phyloP scores from a whole-genome alignment of 2,888 invertebrate genomes.

The Drosophila borborema region DNA sequence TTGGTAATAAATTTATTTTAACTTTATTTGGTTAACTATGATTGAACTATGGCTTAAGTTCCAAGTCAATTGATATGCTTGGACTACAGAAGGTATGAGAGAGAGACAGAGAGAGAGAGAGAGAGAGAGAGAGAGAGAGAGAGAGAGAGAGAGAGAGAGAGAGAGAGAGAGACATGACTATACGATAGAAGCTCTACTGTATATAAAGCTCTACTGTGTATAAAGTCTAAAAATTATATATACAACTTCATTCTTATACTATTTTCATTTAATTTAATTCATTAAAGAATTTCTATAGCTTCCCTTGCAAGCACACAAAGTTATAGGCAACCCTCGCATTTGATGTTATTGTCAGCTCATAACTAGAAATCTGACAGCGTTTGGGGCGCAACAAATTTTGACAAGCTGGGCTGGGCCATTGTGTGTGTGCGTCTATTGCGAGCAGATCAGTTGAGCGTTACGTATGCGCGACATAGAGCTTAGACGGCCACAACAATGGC shows the following conservation, averaged over 20 bases:
- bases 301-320: not conserved
- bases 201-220: no score
- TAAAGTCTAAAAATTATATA: not conserved
- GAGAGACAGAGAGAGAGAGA: no score
- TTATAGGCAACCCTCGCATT: conserved; percentile 8
- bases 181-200: no score
- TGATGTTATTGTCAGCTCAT: conserved; percentile 19
- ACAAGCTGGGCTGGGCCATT: conserved; percentile 34
- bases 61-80: no score
- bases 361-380: conserved; percentile 53
- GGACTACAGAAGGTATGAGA: no score
- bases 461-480: conserved; percentile 65
- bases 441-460: conserved; percentile 54
- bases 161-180: no score
- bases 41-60: no score
- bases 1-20: no score
- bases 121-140: no score
- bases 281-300: not conserved
- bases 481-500: conserved; percentile 65
- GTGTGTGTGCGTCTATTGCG: conserved; percentile 23
- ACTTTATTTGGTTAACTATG: no score
- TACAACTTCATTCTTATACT: not conserved
- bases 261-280: not conserved
- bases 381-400: conserved; percentile 45
- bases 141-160: no score